Evolutionary conservation across 2,888 invertebrate genomes (phyloP).

Genomic region (Orthonychiurus folsomi): DNA sequence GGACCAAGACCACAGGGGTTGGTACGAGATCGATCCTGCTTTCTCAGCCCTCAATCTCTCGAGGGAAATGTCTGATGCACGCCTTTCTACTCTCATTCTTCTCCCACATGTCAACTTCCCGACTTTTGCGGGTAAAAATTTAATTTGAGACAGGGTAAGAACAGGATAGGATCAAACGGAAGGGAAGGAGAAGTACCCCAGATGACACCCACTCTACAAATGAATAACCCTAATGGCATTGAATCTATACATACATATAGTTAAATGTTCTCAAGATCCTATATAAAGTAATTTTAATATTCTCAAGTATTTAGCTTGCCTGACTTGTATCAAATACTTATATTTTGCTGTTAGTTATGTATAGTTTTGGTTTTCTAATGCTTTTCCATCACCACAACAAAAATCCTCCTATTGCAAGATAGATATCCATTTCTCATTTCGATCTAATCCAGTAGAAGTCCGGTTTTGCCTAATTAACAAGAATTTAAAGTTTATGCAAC

Average conservation of each 20-base stretch:
- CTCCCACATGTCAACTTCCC: not conserved
- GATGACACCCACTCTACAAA: not conserved
- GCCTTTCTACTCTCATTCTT: slow-evolving; percentile 2
- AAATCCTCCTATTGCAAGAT: too few relatives aligned
- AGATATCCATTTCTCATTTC: too few relatives aligned
- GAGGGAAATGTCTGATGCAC: slow-evolving; percentile 13
- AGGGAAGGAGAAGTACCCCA: not conserved
- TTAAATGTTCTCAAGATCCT: too few relatives aligned
- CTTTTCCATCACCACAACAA: too few relatives aligned
- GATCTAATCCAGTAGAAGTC: too few relatives aligned
- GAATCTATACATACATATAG: not conserved
- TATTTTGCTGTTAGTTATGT: too few relatives aligned
- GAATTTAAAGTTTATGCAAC: too few relatives aligned
- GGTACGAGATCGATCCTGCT: not conserved
- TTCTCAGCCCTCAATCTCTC: slow-evolving; percentile 10
- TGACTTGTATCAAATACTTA: too few relatives aligned
- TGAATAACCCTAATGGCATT: slow-evolving; percentile 4
- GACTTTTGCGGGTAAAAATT: slow-evolving; percentile 14
- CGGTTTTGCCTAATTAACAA: too few relatives aligned
- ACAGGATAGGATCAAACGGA: not conserved
- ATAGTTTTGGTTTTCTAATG: too few relatives aligned
- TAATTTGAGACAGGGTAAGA: slow-evolving; percentile 8
- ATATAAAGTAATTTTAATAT: too few relatives aligned
- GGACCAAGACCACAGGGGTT: slow-evolving; percentile 1
- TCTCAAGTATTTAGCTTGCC: too few relatives aligned